These are phyloP conservation scores for Philotrypesis tridentata DNA, from an alignment of 1,140 invertebrate species.

Conservation along the genomic window DNA sequence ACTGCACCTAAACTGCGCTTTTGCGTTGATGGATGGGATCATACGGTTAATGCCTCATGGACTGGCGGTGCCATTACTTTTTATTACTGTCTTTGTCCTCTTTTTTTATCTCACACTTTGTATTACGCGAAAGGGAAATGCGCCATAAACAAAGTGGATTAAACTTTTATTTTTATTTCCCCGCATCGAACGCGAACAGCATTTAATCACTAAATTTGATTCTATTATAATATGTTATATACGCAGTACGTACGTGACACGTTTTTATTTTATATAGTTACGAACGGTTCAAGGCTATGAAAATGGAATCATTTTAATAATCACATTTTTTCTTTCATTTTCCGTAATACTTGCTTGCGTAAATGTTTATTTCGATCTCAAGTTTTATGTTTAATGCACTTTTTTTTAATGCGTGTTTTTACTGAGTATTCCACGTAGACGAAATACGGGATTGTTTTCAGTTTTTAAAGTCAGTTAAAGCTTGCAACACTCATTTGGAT, in stretches of 20 bases:
- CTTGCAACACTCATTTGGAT: background rate
- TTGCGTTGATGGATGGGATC: background rate
- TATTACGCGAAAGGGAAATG: background rate
- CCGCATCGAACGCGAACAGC: background rate
- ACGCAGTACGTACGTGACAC: no score
- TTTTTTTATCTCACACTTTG: background rate
- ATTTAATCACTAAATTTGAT: background rate
- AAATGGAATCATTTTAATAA: no score
- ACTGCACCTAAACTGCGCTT: background rate
- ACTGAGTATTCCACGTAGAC: background rate
- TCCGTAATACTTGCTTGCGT: no score
- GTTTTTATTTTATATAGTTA: no score
- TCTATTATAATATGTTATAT: no score
- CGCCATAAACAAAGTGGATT: background rate
- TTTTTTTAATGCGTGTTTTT: background rate
- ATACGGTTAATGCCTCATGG: background rate
- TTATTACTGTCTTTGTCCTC: background rate
- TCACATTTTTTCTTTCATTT: no score
- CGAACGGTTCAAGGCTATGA: no score
- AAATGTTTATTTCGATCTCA: no score
- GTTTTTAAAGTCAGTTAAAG: no score
- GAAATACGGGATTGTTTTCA: background rate
- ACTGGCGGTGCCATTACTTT: background rate
- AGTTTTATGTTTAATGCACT: background rate
- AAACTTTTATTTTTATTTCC: background rate